phyloP scores from a whole-genome alignment of 2,797 vertebrate genomes.

The Chrosomus eos region DNA sequence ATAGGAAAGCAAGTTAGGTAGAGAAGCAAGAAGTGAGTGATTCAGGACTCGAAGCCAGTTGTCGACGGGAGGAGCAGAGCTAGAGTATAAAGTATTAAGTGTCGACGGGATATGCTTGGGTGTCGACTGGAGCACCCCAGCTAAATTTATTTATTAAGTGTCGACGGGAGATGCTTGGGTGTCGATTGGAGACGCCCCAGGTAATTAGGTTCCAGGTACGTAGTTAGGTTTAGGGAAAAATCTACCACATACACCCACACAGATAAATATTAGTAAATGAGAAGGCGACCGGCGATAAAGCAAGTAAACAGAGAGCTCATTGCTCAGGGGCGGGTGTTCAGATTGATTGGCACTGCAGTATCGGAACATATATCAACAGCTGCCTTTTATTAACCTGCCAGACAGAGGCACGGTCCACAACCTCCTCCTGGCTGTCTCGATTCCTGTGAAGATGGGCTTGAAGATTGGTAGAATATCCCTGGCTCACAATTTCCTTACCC shows the following conservation, averaged over 20 bases:
- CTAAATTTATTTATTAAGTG: no score
- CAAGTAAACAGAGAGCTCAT: conserved; percentile 58
- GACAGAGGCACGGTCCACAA: conserved; percentile 36
- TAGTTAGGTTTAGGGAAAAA: no score
- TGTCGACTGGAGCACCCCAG: no score
- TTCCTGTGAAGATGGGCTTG: conserved; percentile 47
- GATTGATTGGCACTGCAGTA: conserved; percentile 36
- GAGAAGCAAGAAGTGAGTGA: no score
- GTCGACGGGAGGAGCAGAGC: no score
- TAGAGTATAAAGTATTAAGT: no score
- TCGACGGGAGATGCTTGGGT: no score
- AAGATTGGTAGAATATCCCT: conserved; percentile 32
- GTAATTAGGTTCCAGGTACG: no score
- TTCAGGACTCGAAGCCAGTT: no score
- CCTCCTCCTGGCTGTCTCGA: conserved; percentile 28
- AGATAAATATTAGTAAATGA: conserved; percentile 49
- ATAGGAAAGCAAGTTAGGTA: no score
- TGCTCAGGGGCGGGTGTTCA: conserved; percentile 41
- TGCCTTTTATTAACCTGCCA: conserved; percentile 34
- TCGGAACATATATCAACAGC: conserved; percentile 34
- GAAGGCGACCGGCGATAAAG: conserved; percentile 16
- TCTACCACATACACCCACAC: conserved; percentile 12
- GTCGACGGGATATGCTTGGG: no score
- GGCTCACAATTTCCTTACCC: conserved; percentile 13
- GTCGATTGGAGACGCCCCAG: no score